Evolutionary conservation across 2,797 vertebrate species (phyloP), one percentile per base, ranked within the genome.

Genomic region (Enteromius viviparus): DNA sequence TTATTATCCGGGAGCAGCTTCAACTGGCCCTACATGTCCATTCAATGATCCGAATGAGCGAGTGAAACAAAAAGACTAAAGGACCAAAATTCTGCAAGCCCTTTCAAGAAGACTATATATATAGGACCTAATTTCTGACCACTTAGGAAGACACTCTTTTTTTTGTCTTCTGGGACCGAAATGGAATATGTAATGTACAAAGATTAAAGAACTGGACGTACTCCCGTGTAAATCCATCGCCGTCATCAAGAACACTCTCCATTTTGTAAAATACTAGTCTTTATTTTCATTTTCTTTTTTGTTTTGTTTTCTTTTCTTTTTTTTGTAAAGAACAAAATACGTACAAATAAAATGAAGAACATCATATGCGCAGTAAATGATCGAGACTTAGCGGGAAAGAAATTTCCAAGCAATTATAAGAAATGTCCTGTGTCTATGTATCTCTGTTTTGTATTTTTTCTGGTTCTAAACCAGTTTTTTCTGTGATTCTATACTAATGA

Each of bases 401-500:
- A 97, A 97, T 97, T 98, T 98, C 97, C 97, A 97, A 97, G 97
- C 97, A 97, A 98, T 99, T 99, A 98, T 99, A 96, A 97, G 96
- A 96, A 95, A 95, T 98, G 98, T 99, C 97, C 97, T 98, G 97
- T 99, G 98, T 99, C 97, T 98, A 97, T 99, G 97, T 99, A 98
- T 97, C 97, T 99, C 97, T 98, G 96, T 99, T 97, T 98, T 99
- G 97, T 99, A 97, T 99, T 98, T 98, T 97, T 99, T 98, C 97
- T 98, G 98, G 98, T 98, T 99, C 97, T 96, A 97, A 99, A 99
- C 98, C 98, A 98, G 97, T 94, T 95, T 97, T 86, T 88, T 96
- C 96, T 99, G 97, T 98, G 97, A 98, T 98, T 99, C 96, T 98
- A 97, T 99, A 99, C 97, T 99, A 99, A 98, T 98, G 96, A 98